These are phyloP conservation scores for Propithecus perrieri DNA, from an alignment of 2,797 vertebrate species.

Conservation along the genomic window DNA sequence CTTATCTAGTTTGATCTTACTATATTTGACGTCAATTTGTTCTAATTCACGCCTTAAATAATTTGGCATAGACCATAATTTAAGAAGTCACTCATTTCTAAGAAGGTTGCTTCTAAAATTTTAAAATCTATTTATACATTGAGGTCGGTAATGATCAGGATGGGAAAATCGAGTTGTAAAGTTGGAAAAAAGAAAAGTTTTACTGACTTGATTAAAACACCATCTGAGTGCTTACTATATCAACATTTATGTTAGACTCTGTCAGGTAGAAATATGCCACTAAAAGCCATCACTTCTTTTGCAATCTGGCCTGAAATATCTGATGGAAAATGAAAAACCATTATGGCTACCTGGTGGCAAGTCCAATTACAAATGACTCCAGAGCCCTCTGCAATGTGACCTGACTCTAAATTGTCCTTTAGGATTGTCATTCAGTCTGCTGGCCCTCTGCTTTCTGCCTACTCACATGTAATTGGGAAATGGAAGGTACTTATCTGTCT, in stretches of 20 bases:
- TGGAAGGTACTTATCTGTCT: slow-evolving; percentile 67
- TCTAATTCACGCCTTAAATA: not conserved
- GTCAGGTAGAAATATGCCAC: slow-evolving; percentile 48
- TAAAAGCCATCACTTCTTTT: slow-evolving; percentile 56
- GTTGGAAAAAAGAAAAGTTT: not conserved
- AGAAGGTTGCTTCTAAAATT: not conserved
- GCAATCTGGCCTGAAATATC: slow-evolving; percentile 58
- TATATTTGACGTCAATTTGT: not conserved
- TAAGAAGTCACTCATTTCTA: not conserved
- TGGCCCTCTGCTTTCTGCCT: slow-evolving; percentile 40
- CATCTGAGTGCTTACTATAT: not conserved
- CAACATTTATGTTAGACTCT: slow-evolving; percentile 39
- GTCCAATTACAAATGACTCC: slow-evolving; percentile 70
- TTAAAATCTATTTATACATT: not conserved
- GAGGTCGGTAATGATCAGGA: not conserved
- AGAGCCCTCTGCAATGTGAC: slow-evolving; percentile 46
- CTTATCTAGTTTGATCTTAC: not conserved
- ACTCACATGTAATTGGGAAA: slow-evolving; percentile 51
- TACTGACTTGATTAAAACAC: slow-evolving; percentile 44
- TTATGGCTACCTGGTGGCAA: slow-evolving; percentile 61
- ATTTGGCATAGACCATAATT: not conserved
- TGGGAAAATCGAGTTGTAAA: slow-evolving; percentile 34
- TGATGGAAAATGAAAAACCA: slow-evolving; percentile 67
- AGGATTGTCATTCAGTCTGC: not conserved
- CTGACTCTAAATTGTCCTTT: slow-evolving; percentile 48